A percentile compares a stretch with the other conserved stretches of the same genome.
These are phyloP conservation scores for Eriosoma lanigerum DNA, from an alignment of 1,140 invertebrate genomes.

Conservation along the genomic window DNA sequence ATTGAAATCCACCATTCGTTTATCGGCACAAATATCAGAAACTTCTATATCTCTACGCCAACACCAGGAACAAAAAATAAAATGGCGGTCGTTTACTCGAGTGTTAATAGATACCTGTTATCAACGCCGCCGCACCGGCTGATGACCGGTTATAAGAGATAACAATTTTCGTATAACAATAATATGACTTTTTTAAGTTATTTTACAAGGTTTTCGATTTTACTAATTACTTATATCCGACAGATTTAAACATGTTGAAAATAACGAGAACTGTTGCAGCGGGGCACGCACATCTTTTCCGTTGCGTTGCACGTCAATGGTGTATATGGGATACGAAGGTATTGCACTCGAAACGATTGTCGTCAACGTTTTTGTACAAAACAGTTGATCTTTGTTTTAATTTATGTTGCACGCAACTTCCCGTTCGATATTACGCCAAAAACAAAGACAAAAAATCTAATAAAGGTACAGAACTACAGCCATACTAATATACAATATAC, in stretches of 20 bases:
- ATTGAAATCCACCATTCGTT: too few relatives aligned
- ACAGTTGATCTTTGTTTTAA: background rate
- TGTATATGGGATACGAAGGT: background rate
- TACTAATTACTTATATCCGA: too few relatives aligned
- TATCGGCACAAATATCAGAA: too few relatives aligned
- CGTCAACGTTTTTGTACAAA: background rate
- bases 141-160: background rate
- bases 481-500: too few relatives aligned
- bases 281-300: background rate
- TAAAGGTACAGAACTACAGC: slow-evolving; percentile 53
- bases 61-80: background rate
- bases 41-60: too few relatives aligned
- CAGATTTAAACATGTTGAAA: background rate
- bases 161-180: background rate
- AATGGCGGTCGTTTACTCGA: background rate
- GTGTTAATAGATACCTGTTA: background rate
- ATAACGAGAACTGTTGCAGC: background rate
- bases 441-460: slow-evolving; percentile 54
- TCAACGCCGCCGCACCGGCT: background rate
- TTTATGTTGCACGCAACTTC: background rate
- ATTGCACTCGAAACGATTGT: background rate
- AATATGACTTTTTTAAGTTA: too few relatives aligned
- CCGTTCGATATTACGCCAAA: slow-evolving; percentile 53
- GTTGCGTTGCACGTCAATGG: background rate
- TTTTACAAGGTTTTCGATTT: background rate